These are phyloP conservation scores for Pachycephala philippinensis DNA, from an alignment of 2,113 vertebrate genomes.

Conservation along the genomic window DNA sequence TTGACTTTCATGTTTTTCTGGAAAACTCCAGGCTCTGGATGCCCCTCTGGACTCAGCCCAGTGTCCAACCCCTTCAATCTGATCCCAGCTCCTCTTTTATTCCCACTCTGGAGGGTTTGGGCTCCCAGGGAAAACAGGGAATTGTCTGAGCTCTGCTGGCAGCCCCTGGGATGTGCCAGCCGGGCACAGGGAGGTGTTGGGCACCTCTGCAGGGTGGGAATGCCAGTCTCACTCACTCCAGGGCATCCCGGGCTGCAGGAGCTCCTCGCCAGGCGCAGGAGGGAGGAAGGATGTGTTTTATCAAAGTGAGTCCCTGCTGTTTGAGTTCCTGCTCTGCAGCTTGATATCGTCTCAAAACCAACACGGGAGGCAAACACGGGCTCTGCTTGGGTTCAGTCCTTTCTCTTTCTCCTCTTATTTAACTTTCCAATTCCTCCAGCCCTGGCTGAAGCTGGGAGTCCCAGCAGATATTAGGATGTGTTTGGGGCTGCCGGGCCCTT, in stretches of 20 bases:
- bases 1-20: background rate
- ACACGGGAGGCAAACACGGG: constrained; percentile 2
- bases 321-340: constrained; percentile 45
- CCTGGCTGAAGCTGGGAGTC: background rate
- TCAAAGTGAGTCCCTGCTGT: constrained; percentile 26
- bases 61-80: fast-evolving
- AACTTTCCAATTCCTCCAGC: background rate
- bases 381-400: background rate
- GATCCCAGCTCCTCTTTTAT: background rate
- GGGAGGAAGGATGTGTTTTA: constrained; percentile 46
- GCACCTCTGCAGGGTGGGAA: background rate
- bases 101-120: background rate
- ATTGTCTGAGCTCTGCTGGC: background rate
- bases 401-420: background rate
- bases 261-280: background rate
- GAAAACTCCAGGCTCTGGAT: background rate
- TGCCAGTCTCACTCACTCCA: background rate
- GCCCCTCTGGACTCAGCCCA: background rate
- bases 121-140: background rate
- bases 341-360: constrained; percentile 29
- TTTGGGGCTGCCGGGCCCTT: background rate
- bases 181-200: fast-evolving
- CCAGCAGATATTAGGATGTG: background rate
- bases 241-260: background rate
- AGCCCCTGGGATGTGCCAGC: background rate